These are phyloP conservation scores for Lithophane leautieri DNA, from an alignment of 2,888 invertebrate genomes.

Conservation along the genomic window DNA sequence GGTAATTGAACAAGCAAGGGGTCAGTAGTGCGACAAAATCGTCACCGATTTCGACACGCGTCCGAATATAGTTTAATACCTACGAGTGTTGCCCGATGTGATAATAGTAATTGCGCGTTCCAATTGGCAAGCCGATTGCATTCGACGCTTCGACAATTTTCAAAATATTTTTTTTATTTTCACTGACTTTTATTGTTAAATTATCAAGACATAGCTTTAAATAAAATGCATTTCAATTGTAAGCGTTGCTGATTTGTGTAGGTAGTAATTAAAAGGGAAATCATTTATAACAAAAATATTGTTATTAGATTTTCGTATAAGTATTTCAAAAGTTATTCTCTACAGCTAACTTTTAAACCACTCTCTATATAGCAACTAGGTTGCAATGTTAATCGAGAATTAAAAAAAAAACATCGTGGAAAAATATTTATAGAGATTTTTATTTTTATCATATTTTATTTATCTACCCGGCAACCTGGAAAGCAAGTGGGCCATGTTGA, in stretches of 20 bases:
- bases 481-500: slow-evolving; percentile 53
- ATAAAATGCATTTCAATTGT: slow-evolving; percentile 27
- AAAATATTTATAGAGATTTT: slow-evolving; percentile 11
- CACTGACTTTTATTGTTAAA: slow-evolving; percentile 40
- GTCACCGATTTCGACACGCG: slow-evolving; percentile 48
- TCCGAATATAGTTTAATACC: slow-evolving; percentile 69
- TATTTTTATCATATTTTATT: slow-evolving; percentile 51
- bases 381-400: neutral
- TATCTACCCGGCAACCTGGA: slow-evolving; percentile 37
- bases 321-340: neutral
- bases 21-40: slow-evolving; percentile 37
- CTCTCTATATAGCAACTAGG: neutral
- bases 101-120: slow-evolving; percentile 72
- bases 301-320: neutral
- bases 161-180: slow-evolving; percentile 48
- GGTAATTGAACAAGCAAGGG: slow-evolving; percentile 67
- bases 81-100: slow-evolving; percentile 67
- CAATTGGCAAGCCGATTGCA: slow-evolving; percentile 55
- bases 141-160: slow-evolving; percentile 37
- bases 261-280: neutral
- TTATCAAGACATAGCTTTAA: slow-evolving; percentile 14
- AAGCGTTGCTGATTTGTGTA: neutral
- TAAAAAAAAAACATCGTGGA: slow-evolving; percentile 14
- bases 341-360: neutral
- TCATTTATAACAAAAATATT: neutral